These are phyloP conservation scores for Myiothlypis chrysogaster DNA, from an alignment of 2,797 vertebrate genomes.

Conservation along the genomic window DNA sequence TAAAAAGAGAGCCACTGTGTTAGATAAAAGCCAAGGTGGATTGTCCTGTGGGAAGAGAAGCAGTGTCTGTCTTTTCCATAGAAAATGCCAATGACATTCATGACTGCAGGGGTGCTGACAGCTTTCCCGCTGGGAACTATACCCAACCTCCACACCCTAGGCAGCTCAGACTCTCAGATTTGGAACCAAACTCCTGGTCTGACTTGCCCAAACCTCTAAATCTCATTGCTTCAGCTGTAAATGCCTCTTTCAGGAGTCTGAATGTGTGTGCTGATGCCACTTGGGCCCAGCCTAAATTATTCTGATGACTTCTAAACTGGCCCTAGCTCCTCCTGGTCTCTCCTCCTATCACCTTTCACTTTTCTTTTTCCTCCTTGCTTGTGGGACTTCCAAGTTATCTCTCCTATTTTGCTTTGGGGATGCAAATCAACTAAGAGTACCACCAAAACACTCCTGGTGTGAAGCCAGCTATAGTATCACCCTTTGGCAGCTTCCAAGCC, in stretches of 20 bases:
- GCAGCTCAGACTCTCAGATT: not conserved
- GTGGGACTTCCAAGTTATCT: not conserved
- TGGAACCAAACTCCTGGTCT: not conserved
- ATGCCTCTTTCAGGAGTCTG: not conserved
- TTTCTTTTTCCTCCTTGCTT: not conserved
- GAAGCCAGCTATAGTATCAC: not conserved
- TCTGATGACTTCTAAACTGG: not conserved
- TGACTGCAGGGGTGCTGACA: not conserved
- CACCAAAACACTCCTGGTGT: not conserved
- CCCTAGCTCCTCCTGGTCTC: not conserved
- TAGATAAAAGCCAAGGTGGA: not conserved
- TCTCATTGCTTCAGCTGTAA: not conserved
- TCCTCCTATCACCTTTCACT: not conserved
- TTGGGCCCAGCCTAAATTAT: not conserved
- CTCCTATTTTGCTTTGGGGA: not conserved
- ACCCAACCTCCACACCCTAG: not conserved
- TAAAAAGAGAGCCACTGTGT: conserved; percentile 60
- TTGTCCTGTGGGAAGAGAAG: not conserved
- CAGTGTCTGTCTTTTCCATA: not conserved
- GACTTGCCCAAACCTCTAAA: not conserved
- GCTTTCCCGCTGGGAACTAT: not conserved
- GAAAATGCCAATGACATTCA: not conserved
- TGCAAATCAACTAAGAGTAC: not conserved
- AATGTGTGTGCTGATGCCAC: not conserved
- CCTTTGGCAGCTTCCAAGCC: not conserved